Conservation (phyloP, 1,140 invertebrate genomes). For the Leptoteleia sp. region DNA sequence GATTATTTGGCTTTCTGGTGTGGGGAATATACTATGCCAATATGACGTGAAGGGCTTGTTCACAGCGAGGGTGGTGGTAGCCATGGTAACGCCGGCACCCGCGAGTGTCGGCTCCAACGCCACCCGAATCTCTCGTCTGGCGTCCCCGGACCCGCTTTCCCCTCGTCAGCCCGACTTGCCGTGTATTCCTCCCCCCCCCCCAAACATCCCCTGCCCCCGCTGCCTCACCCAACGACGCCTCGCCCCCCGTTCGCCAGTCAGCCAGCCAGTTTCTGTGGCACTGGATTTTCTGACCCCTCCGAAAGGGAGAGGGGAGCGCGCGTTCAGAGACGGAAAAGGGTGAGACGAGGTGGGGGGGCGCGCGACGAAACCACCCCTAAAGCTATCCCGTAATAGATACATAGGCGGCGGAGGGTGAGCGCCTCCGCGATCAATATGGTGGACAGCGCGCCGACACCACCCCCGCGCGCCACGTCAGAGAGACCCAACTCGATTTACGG, state of each 20-base stretch:
- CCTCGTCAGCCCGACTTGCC: slow-evolving; percentile 34
- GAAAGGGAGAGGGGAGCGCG: slow-evolving; percentile 49
- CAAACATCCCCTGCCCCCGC: no score
- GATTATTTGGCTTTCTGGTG: slow-evolving; percentile 80
- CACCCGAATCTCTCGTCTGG: slow-evolving; percentile 79
- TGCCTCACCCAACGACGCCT: neutral
- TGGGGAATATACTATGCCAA: slow-evolving; percentile 81
- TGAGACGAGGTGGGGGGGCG: slow-evolving; percentile 37
- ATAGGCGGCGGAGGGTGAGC: slow-evolving; percentile 66
- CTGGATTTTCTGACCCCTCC: slow-evolving; percentile 69
- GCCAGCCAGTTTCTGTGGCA: slow-evolving; percentile 55
- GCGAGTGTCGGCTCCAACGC: slow-evolving; percentile 84
- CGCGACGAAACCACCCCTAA: slow-evolving; percentile 75
- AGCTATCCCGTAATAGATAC: slow-evolving; percentile 76
- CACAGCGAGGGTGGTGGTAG: slow-evolving; percentile 82
- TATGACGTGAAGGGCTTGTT: slow-evolving; percentile 82
- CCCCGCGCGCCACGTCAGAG: slow-evolving; percentile 53
- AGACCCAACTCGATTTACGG: slow-evolving; percentile 76
- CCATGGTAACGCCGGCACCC: slow-evolving; percentile 84
- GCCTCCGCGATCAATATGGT: slow-evolving; percentile 81
- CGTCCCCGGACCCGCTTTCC: slow-evolving; percentile 72
- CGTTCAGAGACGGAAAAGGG: slow-evolving; percentile 59
- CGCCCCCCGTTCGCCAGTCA: slow-evolving; percentile 43
- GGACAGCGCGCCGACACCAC: slow-evolving; percentile 79
- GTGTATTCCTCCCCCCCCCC: slow-evolving; percentile 24